Evolutionary conservation across 2,113 vertebrate species (phyloP), one percentile per base, ranked within the genome.

Genomic region (Phasianus colchicus): DNA sequence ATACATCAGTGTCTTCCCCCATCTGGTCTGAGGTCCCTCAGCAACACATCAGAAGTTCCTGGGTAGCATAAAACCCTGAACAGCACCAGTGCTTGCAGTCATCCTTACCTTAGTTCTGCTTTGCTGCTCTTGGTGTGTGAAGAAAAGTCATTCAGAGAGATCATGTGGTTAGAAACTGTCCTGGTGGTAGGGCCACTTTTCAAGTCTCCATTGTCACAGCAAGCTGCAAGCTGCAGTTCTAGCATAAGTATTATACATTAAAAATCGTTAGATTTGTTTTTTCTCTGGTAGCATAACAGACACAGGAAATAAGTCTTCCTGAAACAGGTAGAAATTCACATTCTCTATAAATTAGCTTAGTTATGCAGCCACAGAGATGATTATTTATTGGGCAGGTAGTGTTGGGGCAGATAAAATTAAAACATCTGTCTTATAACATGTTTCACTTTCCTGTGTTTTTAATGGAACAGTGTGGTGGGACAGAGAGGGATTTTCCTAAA

Each of bases 301-400:
- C 19, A 64, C 19, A 75, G 61, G 24, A 90, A 88, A 89, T 76
- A 78, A 78, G 27, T 65, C 61, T 29, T 64, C 38, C 30, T 86
- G 24, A 90, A 86, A 91, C 66, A 81, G 77, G 30, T 57, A 65
- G 69, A 80, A 88, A 61, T 6, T 0, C 40, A 67, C 50, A 71
- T 81, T 18, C 14, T 74, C 16, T 66, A 19, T 75, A 76, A 87
- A 54, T 84, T 6, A 66, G 48, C 70, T 66, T 21, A 84, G 69
- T 76, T 86, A 83, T 76, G 40, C 58, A 79, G 80, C 65, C 47
- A 65, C 40, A 58, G 57, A 58, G 32, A n/a, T 52, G 38, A 95
- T 86, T 89, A 92, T 75, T 70, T 91, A 74, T 74, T 93, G 95
- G 76, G 60, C 72, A 86, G 86, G 20, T 90, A 80, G 34, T 20